Evolutionary conservation across 92 coral and sea anemone genomes (phyloP), one percentile per base, ranked within the genome.

Genomic region (Parazoanthus darwini): DNA sequence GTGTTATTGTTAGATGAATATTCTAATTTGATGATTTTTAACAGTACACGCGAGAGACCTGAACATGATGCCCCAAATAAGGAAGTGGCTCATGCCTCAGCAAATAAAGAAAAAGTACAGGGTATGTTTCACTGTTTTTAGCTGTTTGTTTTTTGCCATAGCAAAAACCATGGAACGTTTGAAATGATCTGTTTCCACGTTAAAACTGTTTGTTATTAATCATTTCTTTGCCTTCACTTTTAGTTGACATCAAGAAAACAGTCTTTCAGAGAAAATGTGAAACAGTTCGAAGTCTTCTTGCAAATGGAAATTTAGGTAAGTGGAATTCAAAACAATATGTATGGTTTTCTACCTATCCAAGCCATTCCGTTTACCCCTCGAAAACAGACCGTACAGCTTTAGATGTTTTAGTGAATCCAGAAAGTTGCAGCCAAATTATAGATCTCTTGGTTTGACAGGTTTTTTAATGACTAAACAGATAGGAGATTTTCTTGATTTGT

Each of bases 231-330:
- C 26, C 22, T 36, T 63, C 8, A 1, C 33, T 20, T 66, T 8
- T 44, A 66, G 86, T 42, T 16, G 86, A 82, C 6, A 68, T 13
- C 65, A 79, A 38, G 33, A 42, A n/a, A 82, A 82, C 7, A 44
- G 74, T 39, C 51, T 65, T 65, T 66, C 75, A 82, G 77, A 82
- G n/a, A 14, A 82, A 82, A 36, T 82, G 86, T 82, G 86, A 82
- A 13, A 63, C 56, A 35, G 42, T 82, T 66, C 54, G 16, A 1
- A 82, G 59, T 26, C 86, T 82, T 82, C 77, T 82, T 7, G 5
- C 63, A 42, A 82, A 82, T 82, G 86, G 74, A 6, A 82, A 82
- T 66, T 66, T 82, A 63, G 75, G 86, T 82, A 43, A 82, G 86
- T n/a, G 44, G 50, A 63, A 15, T 78, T 44, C 35, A 9, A 42